Evolutionary conservation across 2,797 vertebrate genomes (phyloP), one percentile per base, ranked within the genome.

Genomic region (Jordanella pulchra): DNA sequence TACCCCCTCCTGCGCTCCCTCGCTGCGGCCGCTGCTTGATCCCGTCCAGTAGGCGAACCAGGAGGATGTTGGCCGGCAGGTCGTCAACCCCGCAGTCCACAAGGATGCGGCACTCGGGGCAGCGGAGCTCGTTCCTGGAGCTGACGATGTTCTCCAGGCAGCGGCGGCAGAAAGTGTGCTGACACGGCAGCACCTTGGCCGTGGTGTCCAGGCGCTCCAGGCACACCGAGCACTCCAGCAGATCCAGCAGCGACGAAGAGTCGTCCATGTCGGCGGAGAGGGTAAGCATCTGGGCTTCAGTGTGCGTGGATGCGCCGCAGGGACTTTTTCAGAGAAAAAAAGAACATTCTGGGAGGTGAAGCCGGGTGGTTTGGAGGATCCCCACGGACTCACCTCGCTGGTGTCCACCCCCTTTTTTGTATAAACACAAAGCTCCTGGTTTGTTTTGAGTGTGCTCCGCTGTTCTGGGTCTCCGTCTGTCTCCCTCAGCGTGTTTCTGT

Each of bases 101-200:
- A 76, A 98, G 90, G 93, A 98, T 96, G 94, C 97, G 96, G 80
- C 97, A 99, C 94, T 99, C 97, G 0, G 97, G 97, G 92, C 97
- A 99, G 89, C 97, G 97, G 79, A 99, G 96, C 90, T 99, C 97
- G 87, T 95, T 96, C 76, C 97, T 93, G 82, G 97, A 98, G 93
- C 96, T 95, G 83, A 99, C 93, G 69, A 99, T 99, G 94, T 96
- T 97, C 91, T 99, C 96, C 92, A 99, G 93, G 91, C 97, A 99
- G 92, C 97, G 97, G 88, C 96, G 96, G 92, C 97, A 99, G 95
- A 99, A 98, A 89, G 97, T 99, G 94, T 99, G 97, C 93, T 99
- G 97, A 89, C 97, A 98, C 21, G 97, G 97, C 84, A 99, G 95
- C 76, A 97, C 97, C 91, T 95, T 96, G 89, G 97, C 97, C 82